Percentiles rank a stretch among this genome's conserved stretches.
phyloP scores from a whole-genome alignment of 2,888 invertebrate species.

The Argyra leucocephala region DNA sequence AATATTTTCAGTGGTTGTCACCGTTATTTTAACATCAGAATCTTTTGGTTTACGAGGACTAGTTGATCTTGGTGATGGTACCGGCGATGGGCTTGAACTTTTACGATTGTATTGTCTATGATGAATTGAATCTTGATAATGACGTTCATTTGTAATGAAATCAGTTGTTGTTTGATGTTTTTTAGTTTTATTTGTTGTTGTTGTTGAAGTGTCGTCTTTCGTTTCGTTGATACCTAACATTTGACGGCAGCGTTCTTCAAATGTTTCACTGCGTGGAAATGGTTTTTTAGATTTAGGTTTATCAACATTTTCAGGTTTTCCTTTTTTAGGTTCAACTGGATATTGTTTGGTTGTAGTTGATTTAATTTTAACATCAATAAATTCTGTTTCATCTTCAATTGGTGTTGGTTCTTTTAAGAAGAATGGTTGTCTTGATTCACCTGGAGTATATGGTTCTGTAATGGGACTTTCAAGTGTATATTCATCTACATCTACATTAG shows the following conservation, averaged over 20 bases:
- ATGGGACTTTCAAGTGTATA: background rate
- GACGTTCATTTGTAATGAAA: slow-evolving; percentile 23
- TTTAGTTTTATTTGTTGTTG: slow-evolving; percentile 25
- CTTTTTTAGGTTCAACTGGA: slow-evolving; percentile 15
- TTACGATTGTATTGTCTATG: too few relatives aligned
- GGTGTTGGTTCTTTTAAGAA: slow-evolving; percentile 1
- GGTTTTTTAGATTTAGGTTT: slow-evolving; percentile 48
- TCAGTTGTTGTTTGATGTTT: slow-evolving; percentile 19
- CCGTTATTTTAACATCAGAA: background rate
- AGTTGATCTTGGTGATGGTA: slow-evolving; percentile 10
- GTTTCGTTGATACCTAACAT: slow-evolving; percentile 53
- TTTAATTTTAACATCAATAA: background rate
- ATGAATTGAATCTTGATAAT: slow-evolving; percentile 12
- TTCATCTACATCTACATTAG: background rate
- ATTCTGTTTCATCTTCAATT: slow-evolving; percentile 22
- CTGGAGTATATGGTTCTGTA: background rate
- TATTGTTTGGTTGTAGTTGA: background rate
- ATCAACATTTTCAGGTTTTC: slow-evolving; percentile 19
- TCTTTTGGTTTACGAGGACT: background rate
- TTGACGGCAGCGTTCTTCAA: slow-evolving; percentile 61
- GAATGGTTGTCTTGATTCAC: slow-evolving; percentile 10
- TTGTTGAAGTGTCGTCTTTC: slow-evolving; percentile 30
- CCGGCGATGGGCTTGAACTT: slow-evolving; percentile 8
- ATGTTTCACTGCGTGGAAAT: slow-evolving; percentile 57
- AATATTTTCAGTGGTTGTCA: slow-evolving; percentile 13